Evolutionary conservation across 2,888 invertebrate genomes (phyloP), one percentile per base, ranked within the genome.

Genomic region (Litoditis marina): DNA sequence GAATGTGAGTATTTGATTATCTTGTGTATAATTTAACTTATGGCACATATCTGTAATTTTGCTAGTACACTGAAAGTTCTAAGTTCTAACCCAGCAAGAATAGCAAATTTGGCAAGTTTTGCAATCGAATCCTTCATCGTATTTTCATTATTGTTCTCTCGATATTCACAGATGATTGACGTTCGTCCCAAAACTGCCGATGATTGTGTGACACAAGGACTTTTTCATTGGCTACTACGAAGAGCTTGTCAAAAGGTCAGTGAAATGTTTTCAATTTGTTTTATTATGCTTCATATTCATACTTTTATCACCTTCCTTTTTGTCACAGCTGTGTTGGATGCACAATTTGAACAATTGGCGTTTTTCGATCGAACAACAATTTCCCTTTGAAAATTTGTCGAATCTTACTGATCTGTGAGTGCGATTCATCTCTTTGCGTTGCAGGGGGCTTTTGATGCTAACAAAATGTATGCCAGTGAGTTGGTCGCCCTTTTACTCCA

Each of bases 401-500:
- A n/a, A n/a, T n/a, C n/a, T n/a, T n/a, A n/a, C n/a, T n/a, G n/a
- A n/a, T n/a, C n/a, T n/a, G n/a, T n/a, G n/a, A n/a, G n/a, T n/a
- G n/a, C n/a, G n/a, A n/a, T n/a, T n/a, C n/a, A n/a, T n/a, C n/a
- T n/a, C n/a, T n/a, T 27, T 50, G 16, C 5, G 19, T 58, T 60
- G 30, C 46, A 61, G 61, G 66, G 65, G n/a, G 25, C 52, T 2
- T 79, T 81, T 49, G 81, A 81, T 60, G 72, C 73, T 2, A 81
- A 81, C 56, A 79, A 78, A 47, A 65, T 67, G 62, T 98, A 95
- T 85, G 90, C 91, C 53, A 93, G 92, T 83, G 98, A 99, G 87
- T 90, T 98, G 72, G 85, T 99, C 52, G 92, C 95, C 19, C 94
- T 98, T 83, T 86, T 98, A 13, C 86, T 98, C 59, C 98, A 98